Conservation (phyloP, 2,888 invertebrate genomes). For the Scaptomyza tumidula region DNA sequence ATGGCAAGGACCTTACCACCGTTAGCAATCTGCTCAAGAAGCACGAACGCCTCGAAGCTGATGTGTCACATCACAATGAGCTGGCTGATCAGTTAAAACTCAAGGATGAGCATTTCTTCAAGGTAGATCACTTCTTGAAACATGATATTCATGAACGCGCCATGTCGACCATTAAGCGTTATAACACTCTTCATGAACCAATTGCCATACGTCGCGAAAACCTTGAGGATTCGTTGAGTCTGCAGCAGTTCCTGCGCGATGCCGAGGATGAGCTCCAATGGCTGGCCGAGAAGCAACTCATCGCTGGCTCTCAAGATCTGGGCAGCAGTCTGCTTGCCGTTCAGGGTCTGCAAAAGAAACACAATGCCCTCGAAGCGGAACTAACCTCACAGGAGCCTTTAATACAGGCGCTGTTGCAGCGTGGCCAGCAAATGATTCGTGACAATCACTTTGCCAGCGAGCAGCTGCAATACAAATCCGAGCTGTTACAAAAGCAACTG, state of each 20-base stretch:
- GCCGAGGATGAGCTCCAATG: constrained; percentile 97
- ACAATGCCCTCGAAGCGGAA: constrained; percentile 95
- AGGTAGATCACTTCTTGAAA: constrained; percentile 94
- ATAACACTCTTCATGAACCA: constrained; percentile 93
- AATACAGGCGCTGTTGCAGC: constrained; percentile 89
- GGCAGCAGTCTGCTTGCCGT: constrained; percentile 89
- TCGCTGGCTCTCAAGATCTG: constrained; percentile 89
- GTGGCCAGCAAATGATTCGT: constrained; percentile 91
- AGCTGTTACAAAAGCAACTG: constrained; percentile 88
- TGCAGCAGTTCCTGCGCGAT: constrained; percentile 96
- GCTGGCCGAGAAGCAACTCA: constrained; percentile 91
- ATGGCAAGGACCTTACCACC: constrained; percentile 94
- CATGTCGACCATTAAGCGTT: constrained; percentile 88
- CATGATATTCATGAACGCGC: constrained; percentile 93
- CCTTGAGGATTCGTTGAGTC: constrained; percentile 93
- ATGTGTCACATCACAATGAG: constrained; percentile 93
- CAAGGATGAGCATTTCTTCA: constrained; percentile 91
- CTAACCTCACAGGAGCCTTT: constrained; percentile 93
- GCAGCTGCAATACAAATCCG: constrained; percentile 85
- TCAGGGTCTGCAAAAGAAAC: constrained; percentile 96
- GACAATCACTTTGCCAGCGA: constrained; percentile 94
- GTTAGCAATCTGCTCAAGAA: constrained; percentile 93
- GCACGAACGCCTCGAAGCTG: constrained; percentile 93
- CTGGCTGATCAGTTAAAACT: constrained; percentile 92
- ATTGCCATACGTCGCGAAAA: constrained; percentile 96